Percentiles rank a stretch among this genome's conserved stretches.
phyloP scores from a whole-genome alignment of 2,113 vertebrate genomes.

The Brachyistius frenatus region DNA sequence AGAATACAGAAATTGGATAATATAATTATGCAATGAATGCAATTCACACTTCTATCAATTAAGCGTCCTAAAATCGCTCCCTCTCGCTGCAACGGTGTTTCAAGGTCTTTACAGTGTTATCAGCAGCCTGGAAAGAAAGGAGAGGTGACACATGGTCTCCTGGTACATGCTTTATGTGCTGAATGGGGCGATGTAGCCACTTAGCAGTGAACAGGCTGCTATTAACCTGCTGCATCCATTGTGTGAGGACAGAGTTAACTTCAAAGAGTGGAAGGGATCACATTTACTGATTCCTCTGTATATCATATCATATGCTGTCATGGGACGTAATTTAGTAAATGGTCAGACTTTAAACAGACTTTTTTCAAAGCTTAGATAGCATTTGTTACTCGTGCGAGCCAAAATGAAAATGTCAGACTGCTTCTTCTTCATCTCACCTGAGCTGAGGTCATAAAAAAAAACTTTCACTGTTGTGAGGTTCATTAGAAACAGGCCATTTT shows the following conservation, averaged over 20 bases:
- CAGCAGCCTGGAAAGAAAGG: conserved; percentile 43
- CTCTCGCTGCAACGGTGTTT: conserved; percentile 12
- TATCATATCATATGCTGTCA: conserved; percentile 7
- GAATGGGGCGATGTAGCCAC: conserved; percentile 10
- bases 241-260: conserved; percentile 30
- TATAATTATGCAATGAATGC: conserved; percentile 23
- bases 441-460: conserved; percentile 6
- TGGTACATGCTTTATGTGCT: conserved; percentile 29
- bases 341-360: conserved; percentile 10
- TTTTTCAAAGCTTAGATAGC: not conserved
- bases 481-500: conserved; percentile 29
- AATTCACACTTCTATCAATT: conserved; percentile 32
- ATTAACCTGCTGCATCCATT: conserved; percentile 44
- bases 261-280: conserved; percentile 17
- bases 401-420: conserved; percentile 4
- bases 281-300: conserved; percentile 21
- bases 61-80: conserved; percentile 25
- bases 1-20: not conserved
- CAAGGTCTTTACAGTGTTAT: conserved; percentile 41
- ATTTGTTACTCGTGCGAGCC: not conserved
- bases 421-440: conserved; percentile 18
- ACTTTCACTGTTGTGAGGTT: not conserved
- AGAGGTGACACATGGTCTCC: conserved; percentile 18
- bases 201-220: conserved; percentile 33
- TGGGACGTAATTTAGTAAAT: conserved; percentile 31